Evolutionary conservation across 2,113 vertebrate genomes (phyloP), one percentile per base, ranked within the genome.

Genomic region (Petrocephalus zakoni): DNA sequence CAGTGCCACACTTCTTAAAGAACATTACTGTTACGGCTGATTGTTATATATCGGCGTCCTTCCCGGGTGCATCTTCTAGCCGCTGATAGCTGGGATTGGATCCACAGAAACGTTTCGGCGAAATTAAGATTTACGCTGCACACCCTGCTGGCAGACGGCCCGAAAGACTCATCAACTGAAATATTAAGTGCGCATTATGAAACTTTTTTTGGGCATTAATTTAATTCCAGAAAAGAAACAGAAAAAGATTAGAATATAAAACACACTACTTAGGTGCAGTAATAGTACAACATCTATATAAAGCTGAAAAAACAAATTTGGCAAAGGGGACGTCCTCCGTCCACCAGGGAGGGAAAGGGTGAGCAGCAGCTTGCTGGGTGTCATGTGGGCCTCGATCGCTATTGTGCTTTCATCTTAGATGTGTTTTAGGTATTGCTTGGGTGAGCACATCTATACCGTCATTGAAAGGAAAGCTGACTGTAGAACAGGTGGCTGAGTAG

Each of bases 41-140:
- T 83, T 83, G 21, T 83, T 83, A 83, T 49, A 83, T 83, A 49
- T 83, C 22, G 81, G 10, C n/a, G 81, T 47, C 72, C 34, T 78
- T 78, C 42, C 46, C 42, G 19, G 49, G 81, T 83, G 81, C 72
- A 78, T 78, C 34, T 78, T 78, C 34, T 42, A 7, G 34, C 17
- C 25, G 6, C 72, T 42, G 34, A 78, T 78, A 78, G 34, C 34
- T 1, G 34, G 72, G 72, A 78, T 42, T 78, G 34, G 15, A 42
- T 78, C 72, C 25, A 5, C 15, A 34, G 19, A 42, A 78, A 78
- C 34, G 34, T 42, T 78, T 37, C 72, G 0, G 72, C 42, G 72
- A 19, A 78, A 78, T 29, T 42, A 78, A 78, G 72, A 78, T 78
- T 78, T 78, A 78, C 15, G 6, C 72, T 42, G 13, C 29, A 78